Evolutionary conservation across 2,113 vertebrate genomes (phyloP).

Genomic region (Thalassoma bifasciatum): DNA sequence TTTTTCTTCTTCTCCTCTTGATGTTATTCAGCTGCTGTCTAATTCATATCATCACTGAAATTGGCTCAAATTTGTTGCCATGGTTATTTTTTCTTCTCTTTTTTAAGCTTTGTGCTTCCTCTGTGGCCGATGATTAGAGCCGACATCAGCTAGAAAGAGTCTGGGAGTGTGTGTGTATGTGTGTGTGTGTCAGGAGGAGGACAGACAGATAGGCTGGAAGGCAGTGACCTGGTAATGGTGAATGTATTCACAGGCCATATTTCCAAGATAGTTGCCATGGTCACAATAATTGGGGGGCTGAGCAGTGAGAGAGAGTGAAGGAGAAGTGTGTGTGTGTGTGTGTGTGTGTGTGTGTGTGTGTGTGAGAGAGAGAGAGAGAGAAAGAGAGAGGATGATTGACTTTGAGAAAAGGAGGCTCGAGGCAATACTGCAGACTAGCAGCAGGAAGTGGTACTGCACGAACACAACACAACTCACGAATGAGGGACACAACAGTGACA

Average conservation of each 20-base stretch:
- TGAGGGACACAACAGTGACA: too few relatives aligned
- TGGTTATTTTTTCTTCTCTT: slow-evolving; percentile 81
- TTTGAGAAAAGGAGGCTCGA: slow-evolving; percentile 52
- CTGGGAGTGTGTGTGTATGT: slow-evolving; percentile 41
- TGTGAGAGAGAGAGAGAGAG: slow-evolving; percentile 32
- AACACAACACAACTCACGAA: not conserved
- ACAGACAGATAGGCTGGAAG: slow-evolving; percentile 68
- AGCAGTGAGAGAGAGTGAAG: slow-evolving; percentile 35
- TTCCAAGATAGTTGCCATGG: slow-evolving; percentile 86
- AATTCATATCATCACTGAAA: slow-evolving; percentile 84
- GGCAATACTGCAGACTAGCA: slow-evolving; percentile 71
- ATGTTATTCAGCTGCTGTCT: slow-evolving; percentile 73
- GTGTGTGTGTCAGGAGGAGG: slow-evolving; percentile 49
- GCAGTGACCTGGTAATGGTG: slow-evolving; percentile 83
- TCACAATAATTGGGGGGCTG: slow-evolving; percentile 82
- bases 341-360: slow-evolving; percentile 36
- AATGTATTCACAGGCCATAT: slow-evolving; percentile 81
- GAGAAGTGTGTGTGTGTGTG: slow-evolving; percentile 11
- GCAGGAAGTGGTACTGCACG: slow-evolving; percentile 60
- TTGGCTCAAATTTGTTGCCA: slow-evolving; percentile 86
- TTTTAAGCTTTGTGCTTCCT: slow-evolving; percentile 73
- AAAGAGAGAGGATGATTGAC: slow-evolving; percentile 39
- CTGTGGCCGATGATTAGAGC: slow-evolving; percentile 71
- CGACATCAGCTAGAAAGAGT: slow-evolving; percentile 63
- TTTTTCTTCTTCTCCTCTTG: slow-evolving; percentile 61